Evolutionary conservation across 2,797 vertebrate species (phyloP), one percentile per base, ranked within the genome.

Genomic region (Choloepus didactylus): DNA sequence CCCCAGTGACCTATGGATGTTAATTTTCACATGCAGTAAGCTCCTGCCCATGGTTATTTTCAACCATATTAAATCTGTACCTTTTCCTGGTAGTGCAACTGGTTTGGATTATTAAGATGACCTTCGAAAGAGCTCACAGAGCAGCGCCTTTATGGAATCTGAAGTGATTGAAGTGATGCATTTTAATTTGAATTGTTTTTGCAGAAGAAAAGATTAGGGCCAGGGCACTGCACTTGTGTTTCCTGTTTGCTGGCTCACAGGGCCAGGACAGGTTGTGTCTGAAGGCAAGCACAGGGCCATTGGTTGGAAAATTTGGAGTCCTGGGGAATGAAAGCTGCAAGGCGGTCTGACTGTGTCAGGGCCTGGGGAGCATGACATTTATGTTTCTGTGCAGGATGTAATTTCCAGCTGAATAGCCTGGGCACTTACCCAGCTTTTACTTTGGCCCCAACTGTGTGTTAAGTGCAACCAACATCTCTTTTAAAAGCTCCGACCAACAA

Each of bases 321-420:
- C 95, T 59, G 94, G 96, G 96, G 72, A 96, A 93, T 59, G 64
- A 69, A 82, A 62, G 64, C 94, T 80, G 80, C 64, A 67, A 84
- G 62, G 44, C 11, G 6, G 92, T 94, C 94, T 90, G 95, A 96
- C 97, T 95, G 84, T 77, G 93, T 84, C 69, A 80, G 95, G 91
- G 89, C 93, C 95, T n/a, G 96, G 70, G 83, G 87, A 97, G 89
- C 46, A 75, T 97, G 97, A 98, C 98, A 97, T 98, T 97, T 98
- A 93, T 97, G 93, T 64, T 97, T 96, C 97, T 92, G 70, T 95
- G 96, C 91, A 97, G 97, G 95, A 97, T 97, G 89, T 95, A 96
- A 97, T 98, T 98, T 98, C 97, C 97, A 98, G 64, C 93, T 94
- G 97, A 98, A 97, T 66, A 91, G 94, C 93, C 95, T 18, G 84